Conservation (phyloP, 1,140 invertebrate species). For the Cotesia glomerata region DNA sequence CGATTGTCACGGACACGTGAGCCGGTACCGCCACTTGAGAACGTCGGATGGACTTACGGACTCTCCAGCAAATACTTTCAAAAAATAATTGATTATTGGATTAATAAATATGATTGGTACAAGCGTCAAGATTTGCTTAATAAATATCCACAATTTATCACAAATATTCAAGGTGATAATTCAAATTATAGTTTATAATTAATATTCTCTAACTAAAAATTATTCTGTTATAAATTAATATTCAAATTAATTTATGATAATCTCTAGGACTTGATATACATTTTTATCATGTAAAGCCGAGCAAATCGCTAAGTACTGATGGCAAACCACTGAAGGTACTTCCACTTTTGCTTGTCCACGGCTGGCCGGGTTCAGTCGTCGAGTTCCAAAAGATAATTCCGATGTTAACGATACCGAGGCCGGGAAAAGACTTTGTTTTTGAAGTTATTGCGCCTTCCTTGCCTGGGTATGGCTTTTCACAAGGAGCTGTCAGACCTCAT, state of each 20-base stretch:
- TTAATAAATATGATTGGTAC: conserved; percentile 74
- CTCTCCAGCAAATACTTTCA: conserved; percentile 70
- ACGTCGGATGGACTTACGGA: conserved; percentile 71
- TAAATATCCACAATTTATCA: conserved; percentile 74
- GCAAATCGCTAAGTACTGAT: conserved; percentile 39
- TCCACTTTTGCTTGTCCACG: conserved; percentile 80
- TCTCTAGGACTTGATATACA: conserved; percentile 73
- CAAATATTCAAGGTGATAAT: conserved; percentile 68
- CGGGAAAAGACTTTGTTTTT: conserved; percentile 73
- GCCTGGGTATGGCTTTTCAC: conserved; percentile 82
- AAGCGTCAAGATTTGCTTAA: conserved; percentile 73
- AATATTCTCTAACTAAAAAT: neutral
- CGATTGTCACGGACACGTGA: conserved; percentile 53
- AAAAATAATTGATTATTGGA: conserved; percentile 75
- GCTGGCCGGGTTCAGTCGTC: conserved; percentile 88
- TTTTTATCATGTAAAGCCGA: conserved; percentile 69
- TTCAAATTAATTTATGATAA: no score
- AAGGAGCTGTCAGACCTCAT: conserved; percentile 50
- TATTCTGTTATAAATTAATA: neutral
- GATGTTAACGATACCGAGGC: conserved; percentile 67
- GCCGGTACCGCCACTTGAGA: conserved; percentile 65
- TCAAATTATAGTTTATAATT: neutral
- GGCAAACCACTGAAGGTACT: conserved; percentile 65
- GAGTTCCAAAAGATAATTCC: conserved; percentile 88
- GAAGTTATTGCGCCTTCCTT: conserved; percentile 79